These are phyloP conservation scores for Hepsetus odoe DNA, from an alignment of 2,113 vertebrate species.

Conservation along the genomic window DNA sequence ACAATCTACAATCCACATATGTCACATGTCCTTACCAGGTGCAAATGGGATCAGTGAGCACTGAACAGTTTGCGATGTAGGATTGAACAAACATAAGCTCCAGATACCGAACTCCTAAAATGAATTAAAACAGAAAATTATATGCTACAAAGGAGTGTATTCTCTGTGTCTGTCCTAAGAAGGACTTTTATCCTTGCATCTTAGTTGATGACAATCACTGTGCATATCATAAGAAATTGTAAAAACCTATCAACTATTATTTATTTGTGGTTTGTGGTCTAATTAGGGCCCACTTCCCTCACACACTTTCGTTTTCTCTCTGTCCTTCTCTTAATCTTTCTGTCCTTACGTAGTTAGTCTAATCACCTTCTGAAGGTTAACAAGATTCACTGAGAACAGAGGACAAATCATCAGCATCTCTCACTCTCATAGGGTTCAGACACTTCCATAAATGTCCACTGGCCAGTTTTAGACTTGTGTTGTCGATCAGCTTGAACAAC, in stretches of 20 bases:
- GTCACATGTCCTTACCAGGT: no score
- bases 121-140: no score
- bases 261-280: background rate
- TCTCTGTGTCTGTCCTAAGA: no score
- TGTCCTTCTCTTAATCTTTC: background rate
- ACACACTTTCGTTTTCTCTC: background rate
- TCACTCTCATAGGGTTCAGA: background rate
- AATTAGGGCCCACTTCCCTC: background rate
- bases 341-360: background rate
- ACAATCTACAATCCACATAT: no score
- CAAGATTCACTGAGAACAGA: background rate
- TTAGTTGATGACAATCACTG: background rate
- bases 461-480: background rate
- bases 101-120: no score
- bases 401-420: background rate
- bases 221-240: background rate
- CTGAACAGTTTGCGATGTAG: no score
- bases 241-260: background rate
- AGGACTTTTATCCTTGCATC: no score
- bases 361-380: constrained; percentile 40
- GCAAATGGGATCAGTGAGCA: no score
- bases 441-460: background rate
- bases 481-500: background rate
- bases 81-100: no score
- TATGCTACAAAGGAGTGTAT: no score